These are phyloP conservation scores for Rhinopomastus cyanomelas DNA, from an alignment of 2,113 vertebrate species.

Conservation along the genomic window DNA sequence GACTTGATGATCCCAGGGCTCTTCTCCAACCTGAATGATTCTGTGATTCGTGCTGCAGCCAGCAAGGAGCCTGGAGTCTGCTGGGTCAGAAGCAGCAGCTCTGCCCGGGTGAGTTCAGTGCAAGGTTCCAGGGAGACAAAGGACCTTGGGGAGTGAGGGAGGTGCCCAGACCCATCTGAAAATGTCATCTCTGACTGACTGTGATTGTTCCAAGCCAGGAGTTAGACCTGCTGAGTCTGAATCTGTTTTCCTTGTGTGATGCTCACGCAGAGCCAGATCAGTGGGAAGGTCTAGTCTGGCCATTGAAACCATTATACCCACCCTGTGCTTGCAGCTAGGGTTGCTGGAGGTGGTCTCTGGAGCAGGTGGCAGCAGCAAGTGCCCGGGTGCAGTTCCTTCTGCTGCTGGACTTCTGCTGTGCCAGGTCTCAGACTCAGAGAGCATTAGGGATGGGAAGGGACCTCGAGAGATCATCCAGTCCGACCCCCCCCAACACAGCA, in stretches of 20 bases:
- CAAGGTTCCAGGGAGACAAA: background rate
- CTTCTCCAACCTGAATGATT: too few relatives aligned
- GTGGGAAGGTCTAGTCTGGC: background rate
- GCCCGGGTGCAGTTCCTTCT: background rate
- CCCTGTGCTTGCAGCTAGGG: background rate
- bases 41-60: background rate
- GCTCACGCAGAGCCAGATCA: background rate
- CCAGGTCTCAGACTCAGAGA: too few relatives aligned
- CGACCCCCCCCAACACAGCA: too few relatives aligned
- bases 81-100: background rate
- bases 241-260: background rate
- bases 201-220: background rate
- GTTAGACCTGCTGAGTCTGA: background rate
- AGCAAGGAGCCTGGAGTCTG: background rate
- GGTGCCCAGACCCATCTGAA: background rate
- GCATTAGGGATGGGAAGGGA: too few relatives aligned
- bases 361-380: background rate
- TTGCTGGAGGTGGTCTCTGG: background rate
- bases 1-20: too few relatives aligned
- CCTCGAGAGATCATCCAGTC: too few relatives aligned
- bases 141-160: background rate
- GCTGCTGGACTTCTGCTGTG: accelerated
- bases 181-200: background rate
- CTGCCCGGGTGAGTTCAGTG: background rate
- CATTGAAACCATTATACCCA: background rate